phyloP scores from a whole-genome alignment of 2,888 invertebrate genomes.

The Lomographa bimaculata region DNA sequence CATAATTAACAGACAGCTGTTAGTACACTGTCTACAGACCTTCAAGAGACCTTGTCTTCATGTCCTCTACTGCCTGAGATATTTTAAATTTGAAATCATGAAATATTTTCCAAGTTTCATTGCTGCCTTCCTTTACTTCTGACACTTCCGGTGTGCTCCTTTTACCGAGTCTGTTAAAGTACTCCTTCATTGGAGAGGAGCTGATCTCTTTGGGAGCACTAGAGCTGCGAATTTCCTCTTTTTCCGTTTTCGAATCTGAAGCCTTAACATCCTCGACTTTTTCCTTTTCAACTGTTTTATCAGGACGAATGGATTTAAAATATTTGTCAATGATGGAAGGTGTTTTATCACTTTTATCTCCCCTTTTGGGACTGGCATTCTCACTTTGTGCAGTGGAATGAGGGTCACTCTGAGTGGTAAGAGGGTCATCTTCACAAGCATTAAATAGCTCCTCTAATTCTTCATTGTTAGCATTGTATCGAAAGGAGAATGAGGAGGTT shows the following conservation, averaged over 20 bases:
- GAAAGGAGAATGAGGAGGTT: slow-evolving; percentile 83
- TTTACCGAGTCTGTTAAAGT: slow-evolving; percentile 84
- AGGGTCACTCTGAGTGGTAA: slow-evolving; percentile 73
- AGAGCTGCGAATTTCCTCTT: slow-evolving; percentile 43
- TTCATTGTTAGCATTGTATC: slow-evolving; percentile 90
- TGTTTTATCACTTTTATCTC: slow-evolving; percentile 71
- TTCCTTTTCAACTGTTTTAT: slow-evolving; percentile 63
- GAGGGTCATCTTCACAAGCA: slow-evolving; percentile 84
- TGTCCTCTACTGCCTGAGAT: slow-evolving; percentile 90
- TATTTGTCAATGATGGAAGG: slow-evolving; percentile 78
- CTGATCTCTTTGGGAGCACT: slow-evolving; percentile 60
- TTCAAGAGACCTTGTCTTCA: slow-evolving; percentile 87
- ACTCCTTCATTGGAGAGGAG: slow-evolving; percentile 82
- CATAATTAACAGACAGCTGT: neutral
- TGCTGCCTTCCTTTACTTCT: slow-evolving; percentile 65
- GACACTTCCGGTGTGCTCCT: slow-evolving; percentile 85
- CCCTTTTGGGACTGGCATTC: slow-evolving; percentile 71
- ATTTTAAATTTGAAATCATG: slow-evolving; percentile 89
- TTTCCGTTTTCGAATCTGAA: slow-evolving; percentile 52
- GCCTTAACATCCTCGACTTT: slow-evolving; percentile 60
- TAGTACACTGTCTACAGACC: slow-evolving; percentile 49
- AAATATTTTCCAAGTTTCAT: slow-evolving; percentile 89
- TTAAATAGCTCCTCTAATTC: slow-evolving; percentile 88
- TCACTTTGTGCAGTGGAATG: slow-evolving; percentile 59
- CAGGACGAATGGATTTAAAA: slow-evolving; percentile 70